Percentiles rank a stretch among this genome's conserved stretches.
phyloP scores from a whole-genome alignment of 2,113 vertebrate species.

The Pseudolaguvia tuberculata region DNA sequence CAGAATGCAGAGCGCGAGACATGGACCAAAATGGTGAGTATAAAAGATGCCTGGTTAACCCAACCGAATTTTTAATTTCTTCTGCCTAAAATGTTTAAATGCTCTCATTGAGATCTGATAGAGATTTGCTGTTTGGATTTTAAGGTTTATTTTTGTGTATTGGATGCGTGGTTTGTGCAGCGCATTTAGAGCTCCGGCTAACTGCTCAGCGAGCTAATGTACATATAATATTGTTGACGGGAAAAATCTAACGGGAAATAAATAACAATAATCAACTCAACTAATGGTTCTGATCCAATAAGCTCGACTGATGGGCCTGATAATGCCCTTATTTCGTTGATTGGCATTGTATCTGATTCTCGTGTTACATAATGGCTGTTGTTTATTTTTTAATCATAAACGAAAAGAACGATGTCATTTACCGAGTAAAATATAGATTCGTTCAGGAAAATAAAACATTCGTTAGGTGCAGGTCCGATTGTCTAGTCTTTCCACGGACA shows the following conservation, averaged over 20 bases:
- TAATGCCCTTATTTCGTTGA: no score
- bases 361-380: neutral
- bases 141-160: neutral
- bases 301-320: neutral
- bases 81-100: neutral
- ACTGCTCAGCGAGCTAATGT: slow-evolving; percentile 1
- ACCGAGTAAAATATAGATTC: neutral
- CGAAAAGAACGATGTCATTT: neutral
- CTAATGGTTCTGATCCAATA: neutral
- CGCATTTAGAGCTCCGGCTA: neutral
- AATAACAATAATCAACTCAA: no score
- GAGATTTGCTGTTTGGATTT: neutral
- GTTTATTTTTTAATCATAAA: neutral
- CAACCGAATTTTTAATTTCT: neutral
- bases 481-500: neutral
- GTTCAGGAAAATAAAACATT: neutral
- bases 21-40: slow-evolving; percentile 53
- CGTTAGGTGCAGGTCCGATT: neutral
- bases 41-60: slow-evolving; percentile 9
- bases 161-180: neutral
- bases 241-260: no score
- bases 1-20: slow-evolving; percentile 46
- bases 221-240: neutral
- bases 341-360: neutral
- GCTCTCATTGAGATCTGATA: neutral